Conservation (phyloP, 2,797 vertebrate genomes). For the Cossypha caffra region DNA sequence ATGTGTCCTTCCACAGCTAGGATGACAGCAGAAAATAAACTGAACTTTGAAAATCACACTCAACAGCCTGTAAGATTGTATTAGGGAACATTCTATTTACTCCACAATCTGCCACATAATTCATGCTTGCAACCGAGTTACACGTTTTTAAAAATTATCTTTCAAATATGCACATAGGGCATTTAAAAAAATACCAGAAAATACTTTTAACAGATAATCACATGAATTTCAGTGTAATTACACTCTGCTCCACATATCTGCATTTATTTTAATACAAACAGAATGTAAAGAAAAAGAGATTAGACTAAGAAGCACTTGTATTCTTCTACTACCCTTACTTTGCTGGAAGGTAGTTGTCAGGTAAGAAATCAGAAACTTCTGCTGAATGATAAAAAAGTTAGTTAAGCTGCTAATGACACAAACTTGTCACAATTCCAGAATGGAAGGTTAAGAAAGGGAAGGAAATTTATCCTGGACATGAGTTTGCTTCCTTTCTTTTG, state of each 20-base stretch:
- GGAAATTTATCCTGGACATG: not conserved
- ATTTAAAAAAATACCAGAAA: not conserved
- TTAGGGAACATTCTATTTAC: not conserved
- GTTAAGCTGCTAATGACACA: not conserved
- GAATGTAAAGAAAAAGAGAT: not conserved
- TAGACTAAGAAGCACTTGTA: not conserved
- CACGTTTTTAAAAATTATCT: not conserved
- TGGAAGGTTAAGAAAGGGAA: not conserved
- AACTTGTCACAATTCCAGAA: not conserved
- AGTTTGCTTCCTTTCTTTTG: not conserved
- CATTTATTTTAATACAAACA: not conserved
- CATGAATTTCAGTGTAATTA: not conserved
- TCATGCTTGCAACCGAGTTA: not conserved
- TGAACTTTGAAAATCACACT: conserved; percentile 49
- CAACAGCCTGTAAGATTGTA: not conserved
- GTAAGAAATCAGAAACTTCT: not conserved
- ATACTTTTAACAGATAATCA: not conserved
- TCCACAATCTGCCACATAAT: not conserved
- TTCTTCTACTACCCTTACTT: not conserved
- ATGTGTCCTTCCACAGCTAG: conserved; percentile 95
- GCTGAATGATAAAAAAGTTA: not conserved
- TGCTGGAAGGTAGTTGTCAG: not conserved
- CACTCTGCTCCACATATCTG: not conserved
- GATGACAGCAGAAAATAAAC: conserved; percentile 48
- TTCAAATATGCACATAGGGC: not conserved